These are phyloP conservation scores for Sylvia atricapilla DNA, from an alignment of 2,113 vertebrate genomes.

Conservation along the genomic window DNA sequence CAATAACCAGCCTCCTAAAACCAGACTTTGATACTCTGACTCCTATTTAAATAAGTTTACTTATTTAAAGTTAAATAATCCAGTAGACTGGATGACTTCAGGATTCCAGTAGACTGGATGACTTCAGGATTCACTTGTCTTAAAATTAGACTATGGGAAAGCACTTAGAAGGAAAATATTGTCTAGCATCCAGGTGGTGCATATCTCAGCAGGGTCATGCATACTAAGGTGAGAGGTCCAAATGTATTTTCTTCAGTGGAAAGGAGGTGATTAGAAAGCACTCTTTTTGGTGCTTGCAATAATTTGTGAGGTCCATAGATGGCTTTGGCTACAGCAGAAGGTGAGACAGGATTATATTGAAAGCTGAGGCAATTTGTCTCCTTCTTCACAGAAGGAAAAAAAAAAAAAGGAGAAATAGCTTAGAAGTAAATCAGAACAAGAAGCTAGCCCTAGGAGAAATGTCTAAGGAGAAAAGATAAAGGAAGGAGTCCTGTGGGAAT, in stretches of 20 bases:
- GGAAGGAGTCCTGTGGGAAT: not conserved
- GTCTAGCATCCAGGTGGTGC: not conserved
- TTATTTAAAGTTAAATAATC: no score
- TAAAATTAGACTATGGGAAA: not conserved
- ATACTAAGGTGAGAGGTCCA: not conserved
- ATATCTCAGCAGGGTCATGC: not conserved
- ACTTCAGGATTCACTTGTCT: not conserved
- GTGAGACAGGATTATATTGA: not conserved
- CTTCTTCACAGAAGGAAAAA: not conserved
- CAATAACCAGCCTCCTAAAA: not conserved
- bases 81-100: no score
- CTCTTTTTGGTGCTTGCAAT: not conserved
- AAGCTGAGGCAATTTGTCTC: not conserved
- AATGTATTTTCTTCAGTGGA: not conserved
- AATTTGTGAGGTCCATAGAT: not conserved
- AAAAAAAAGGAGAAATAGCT: not conserved
- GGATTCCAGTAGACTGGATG: no score
- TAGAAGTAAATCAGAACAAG: slow-evolving; percentile 2
- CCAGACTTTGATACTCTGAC: not conserved
- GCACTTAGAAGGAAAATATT: not conserved
- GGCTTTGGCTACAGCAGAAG: not conserved
- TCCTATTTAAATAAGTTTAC: not conserved
- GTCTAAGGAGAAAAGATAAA: not conserved
- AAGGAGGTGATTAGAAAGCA: not conserved
- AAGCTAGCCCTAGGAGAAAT: not conserved